A percentile compares a stretch with the other conserved stretches of the same genome.
phyloP scores from a whole-genome alignment of 2,113 vertebrate genomes.

The Gnathonemus echidnorhynchus region DNA sequence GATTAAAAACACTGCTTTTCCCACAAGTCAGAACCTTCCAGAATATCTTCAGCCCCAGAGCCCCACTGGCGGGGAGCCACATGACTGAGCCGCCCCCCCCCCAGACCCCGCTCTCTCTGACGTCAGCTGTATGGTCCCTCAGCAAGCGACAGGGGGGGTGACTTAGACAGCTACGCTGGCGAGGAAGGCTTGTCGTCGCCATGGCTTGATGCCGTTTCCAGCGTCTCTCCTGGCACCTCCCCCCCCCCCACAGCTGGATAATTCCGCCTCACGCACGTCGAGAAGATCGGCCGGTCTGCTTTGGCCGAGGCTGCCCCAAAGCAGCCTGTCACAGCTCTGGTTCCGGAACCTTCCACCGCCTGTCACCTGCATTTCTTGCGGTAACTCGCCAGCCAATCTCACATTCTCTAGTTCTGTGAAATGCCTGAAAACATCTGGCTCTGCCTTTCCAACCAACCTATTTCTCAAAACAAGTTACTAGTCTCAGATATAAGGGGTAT shows the following conservation, averaged over 20 bases:
- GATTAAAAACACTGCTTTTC: neutral
- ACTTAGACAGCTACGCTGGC: neutral
- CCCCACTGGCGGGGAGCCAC: constrained; percentile 45
- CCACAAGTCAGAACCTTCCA: constrained; percentile 10
- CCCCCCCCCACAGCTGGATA: neutral
- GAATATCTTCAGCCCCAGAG: neutral
- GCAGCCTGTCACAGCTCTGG: neutral
- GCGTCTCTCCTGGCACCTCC: neutral
- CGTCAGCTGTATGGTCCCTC: neutral
- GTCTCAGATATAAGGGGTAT: neutral
- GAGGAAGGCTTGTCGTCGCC: too few species aligned
- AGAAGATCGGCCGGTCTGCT: neutral
- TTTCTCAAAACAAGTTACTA: neutral
- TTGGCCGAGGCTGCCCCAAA: neutral
- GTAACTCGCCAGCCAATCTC: neutral
- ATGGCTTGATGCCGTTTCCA: neutral
- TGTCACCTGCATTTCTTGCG: neutral
- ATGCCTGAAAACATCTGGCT: neutral
- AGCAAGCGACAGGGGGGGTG: neutral
- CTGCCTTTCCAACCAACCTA: neutral
- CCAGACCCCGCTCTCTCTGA: neutral
- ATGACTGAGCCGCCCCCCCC: constrained; percentile 40
- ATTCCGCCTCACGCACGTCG: neutral
- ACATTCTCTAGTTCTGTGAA: neutral
- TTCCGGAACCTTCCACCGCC: neutral